phyloP scores from a whole-genome alignment of 2,113 vertebrate species.

The Pangasianodon gigas region DNA sequence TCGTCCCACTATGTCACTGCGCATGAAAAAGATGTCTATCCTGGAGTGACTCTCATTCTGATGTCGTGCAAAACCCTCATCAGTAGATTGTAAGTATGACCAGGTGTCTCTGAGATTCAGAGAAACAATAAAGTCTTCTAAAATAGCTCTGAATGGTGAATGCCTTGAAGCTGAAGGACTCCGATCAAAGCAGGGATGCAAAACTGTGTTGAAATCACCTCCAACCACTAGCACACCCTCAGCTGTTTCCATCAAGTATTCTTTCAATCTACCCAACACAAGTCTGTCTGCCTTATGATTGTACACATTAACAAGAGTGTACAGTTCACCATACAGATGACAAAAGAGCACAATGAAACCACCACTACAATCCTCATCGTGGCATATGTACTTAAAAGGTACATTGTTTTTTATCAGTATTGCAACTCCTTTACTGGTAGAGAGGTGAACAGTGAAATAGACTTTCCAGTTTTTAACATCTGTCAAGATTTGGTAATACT shows the following conservation, averaged over 20 bases:
- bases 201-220: slow-evolving; percentile 45
- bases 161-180: not conserved
- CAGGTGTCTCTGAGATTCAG: slow-evolving; percentile 35
- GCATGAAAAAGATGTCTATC: slow-evolving; percentile 49
- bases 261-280: slow-evolving; percentile 44
- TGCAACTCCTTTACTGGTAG: slow-evolving; percentile 39
- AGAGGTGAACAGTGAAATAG: not conserved
- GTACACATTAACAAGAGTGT: slow-evolving; percentile 59
- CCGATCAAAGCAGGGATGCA: slow-evolving; percentile 36
- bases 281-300: slow-evolving; percentile 49
- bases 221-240: slow-evolving; percentile 47
- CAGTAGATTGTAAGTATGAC: not conserved
- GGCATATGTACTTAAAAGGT: slow-evolving; percentile 25
- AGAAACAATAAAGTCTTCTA: slow-evolving; percentile 36
- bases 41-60: slow-evolving; percentile 11
- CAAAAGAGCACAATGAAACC: not conserved
- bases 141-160: slow-evolving; percentile 15
- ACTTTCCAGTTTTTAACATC: not conserved
- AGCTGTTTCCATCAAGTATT: slow-evolving; percentile 59
- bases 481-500: not conserved
- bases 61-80: not conserved
- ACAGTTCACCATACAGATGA: slow-evolving; percentile 6
- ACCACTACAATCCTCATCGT: slow-evolving; percentile 29
- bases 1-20: slow-evolving; percentile 53
- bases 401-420: slow-evolving; percentile 34